Conservation (phyloP, 2,888 invertebrate genomes). For the Pristionchus fissidentatus region DNA sequence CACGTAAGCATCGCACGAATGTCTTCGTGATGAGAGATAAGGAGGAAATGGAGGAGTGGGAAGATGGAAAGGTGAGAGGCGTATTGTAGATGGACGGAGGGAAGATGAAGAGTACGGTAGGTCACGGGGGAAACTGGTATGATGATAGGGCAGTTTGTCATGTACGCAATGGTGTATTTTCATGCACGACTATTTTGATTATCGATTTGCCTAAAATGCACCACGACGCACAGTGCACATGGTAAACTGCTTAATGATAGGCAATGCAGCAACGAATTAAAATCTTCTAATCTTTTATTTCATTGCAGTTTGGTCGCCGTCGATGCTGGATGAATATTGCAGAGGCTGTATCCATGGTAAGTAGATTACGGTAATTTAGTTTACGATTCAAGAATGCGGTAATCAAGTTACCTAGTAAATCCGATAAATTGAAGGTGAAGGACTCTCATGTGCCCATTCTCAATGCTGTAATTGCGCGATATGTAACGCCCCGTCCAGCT, state of each 20-base stretch:
- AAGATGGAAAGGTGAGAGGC: slow-evolving; percentile 59
- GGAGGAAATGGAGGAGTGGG: slow-evolving; percentile 69
- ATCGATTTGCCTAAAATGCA: no score
- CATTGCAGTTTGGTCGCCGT: slow-evolving; percentile 57
- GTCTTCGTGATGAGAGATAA: slow-evolving; percentile 67
- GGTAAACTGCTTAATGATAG: background rate
- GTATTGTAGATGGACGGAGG: background rate
- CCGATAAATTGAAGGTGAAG: slow-evolving; percentile 23
- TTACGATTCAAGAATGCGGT: background rate
- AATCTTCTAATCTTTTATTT: no score
- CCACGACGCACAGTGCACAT: background rate
- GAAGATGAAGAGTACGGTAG: background rate
- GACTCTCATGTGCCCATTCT: slow-evolving; percentile 11
- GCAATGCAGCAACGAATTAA: background rate
- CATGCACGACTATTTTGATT: no score
- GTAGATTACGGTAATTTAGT: background rate
- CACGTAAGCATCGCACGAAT: slow-evolving; percentile 67
- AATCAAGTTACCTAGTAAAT: background rate
- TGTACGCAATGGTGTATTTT: no score
- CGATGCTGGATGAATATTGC: slow-evolving; percentile 66
- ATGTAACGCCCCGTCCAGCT: slow-evolving; percentile 1
- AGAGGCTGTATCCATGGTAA: slow-evolving; percentile 62
- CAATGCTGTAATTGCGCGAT: background rate
- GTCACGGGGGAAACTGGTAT: no score
- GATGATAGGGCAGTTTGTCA: no score